Percentiles rank a stretch among this genome's conserved stretches.
Evolutionary conservation across 2,888 invertebrate species (phyloP).

Genomic region (Pristionchus maxplancki): DNA sequence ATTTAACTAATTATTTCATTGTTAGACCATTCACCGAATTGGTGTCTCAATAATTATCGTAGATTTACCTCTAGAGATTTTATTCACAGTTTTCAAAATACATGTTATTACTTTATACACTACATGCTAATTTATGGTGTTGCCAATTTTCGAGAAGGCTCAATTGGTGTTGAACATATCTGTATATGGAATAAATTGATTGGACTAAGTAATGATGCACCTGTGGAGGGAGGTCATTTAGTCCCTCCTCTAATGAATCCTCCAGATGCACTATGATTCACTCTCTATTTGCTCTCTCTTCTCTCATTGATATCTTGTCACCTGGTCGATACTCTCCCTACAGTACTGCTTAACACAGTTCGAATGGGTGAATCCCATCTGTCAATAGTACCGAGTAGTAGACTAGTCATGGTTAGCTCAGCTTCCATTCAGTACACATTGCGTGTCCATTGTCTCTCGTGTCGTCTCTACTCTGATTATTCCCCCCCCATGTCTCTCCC

Average conservation of each 20-base stretch:
- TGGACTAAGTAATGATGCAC: conserved; percentile 33
- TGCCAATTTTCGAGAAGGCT: not conserved
- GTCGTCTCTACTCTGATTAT: not conserved
- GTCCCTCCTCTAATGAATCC: conserved; percentile 21
- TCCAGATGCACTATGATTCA: conserved; percentile 34
- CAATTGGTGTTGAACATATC: conserved; percentile 1
- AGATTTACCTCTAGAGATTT: not conserved
- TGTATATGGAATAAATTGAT: conserved; percentile 38
- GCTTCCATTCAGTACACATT: conserved; percentile 44
- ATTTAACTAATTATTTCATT: not conserved
- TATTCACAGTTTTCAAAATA: not conserved
- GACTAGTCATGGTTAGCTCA: conserved; percentile 46
- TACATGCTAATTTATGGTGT: not conserved
- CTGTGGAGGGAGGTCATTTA: conserved; percentile 26
- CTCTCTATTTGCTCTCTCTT: conserved; percentile 30
- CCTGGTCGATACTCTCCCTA: not conserved
- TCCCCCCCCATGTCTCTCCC: not conserved
- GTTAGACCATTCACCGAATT: not conserved
- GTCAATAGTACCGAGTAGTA: conserved; percentile 37
- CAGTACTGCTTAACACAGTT: conserved; percentile 7
- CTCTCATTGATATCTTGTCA: conserved; percentile 6
- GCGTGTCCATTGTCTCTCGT: conserved; percentile 38
- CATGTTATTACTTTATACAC: not conserved
- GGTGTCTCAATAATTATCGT: not conserved
- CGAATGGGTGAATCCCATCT: conserved; percentile 1